Conservation (phyloP, 2,113 vertebrate genomes). For the Piprites chloris region DNA sequence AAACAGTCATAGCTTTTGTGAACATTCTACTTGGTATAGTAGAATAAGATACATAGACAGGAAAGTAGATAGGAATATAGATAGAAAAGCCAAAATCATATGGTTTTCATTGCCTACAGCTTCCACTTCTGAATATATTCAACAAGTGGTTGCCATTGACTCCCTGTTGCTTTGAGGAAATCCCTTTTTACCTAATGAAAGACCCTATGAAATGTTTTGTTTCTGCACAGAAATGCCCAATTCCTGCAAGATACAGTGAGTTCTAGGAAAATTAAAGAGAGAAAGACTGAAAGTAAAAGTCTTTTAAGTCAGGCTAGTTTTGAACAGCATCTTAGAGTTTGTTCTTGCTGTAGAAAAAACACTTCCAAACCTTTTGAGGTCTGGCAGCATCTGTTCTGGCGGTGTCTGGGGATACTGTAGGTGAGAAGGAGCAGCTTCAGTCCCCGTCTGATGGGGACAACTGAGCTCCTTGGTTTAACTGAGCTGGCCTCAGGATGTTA, state of each 20-base stretch:
- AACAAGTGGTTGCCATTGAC: background rate
- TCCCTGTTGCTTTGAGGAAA: background rate
- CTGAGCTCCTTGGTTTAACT: background rate
- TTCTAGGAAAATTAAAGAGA: background rate
- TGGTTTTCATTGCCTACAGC: background rate
- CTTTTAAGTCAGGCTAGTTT: background rate
- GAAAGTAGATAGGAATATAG: too few species aligned
- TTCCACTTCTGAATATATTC: background rate
- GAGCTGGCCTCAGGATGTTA: background rate
- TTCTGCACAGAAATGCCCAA: background rate
- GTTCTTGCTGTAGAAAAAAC: background rate
- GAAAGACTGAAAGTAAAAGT: background rate
- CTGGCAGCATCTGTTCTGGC: background rate
- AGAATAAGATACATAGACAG: too few species aligned
- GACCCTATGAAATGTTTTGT: background rate
- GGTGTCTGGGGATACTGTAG: background rate
- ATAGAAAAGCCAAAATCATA: background rate
- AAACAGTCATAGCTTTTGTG: background rate
- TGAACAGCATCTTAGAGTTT: background rate
- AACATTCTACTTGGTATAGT: background rate
- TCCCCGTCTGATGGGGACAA: background rate
- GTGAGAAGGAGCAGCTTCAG: background rate
- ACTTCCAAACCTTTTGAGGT: background rate
- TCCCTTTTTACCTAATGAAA: background rate
- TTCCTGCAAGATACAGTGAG: background rate